Conservation (phyloP, 1,140 invertebrate genomes). For the Hyles euphorbiae region DNA sequence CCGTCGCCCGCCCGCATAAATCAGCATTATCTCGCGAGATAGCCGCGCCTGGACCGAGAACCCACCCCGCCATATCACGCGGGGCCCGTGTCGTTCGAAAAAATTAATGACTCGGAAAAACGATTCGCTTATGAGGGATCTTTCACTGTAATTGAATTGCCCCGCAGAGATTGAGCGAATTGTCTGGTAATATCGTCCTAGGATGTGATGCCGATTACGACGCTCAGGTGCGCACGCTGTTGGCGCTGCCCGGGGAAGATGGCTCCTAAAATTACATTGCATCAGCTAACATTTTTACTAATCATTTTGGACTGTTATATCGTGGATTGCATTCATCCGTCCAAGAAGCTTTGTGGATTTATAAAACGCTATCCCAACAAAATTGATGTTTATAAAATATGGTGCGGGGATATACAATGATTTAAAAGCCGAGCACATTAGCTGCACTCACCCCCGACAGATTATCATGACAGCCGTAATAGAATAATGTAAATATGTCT, state of each 20-base stretch:
- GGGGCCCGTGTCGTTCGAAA: constrained; percentile 69
- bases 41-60: constrained; percentile 52
- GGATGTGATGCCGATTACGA: neutral
- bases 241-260: too few relatives aligned
- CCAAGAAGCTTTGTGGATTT: too few relatives aligned
- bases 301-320: too few relatives aligned
- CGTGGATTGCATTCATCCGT: too few relatives aligned
- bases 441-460: constrained; percentile 52
- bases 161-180: constrained; percentile 64
- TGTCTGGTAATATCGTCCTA: constrained; percentile 42
- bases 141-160: constrained; percentile 74
- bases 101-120: constrained; percentile 75
- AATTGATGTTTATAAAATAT: too few relatives aligned
- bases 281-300: too few relatives aligned
- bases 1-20: constrained; percentile 65
- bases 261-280: too few relatives aligned
- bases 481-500: constrained; percentile 65
- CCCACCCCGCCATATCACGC: constrained; percentile 68
- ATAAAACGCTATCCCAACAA: too few relatives aligned
- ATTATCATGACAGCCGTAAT: constrained; percentile 66
- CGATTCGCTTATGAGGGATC: constrained; percentile 74
- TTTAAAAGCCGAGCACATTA: constrained; percentile 43
- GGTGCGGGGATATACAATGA: too few relatives aligned
- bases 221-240: neutral
- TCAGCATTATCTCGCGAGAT: constrained; percentile 75